Evolutionary conservation across 2,888 invertebrate species (phyloP), one percentile per base, ranked within the genome.

Genomic region (Drosophila borealis): DNA sequence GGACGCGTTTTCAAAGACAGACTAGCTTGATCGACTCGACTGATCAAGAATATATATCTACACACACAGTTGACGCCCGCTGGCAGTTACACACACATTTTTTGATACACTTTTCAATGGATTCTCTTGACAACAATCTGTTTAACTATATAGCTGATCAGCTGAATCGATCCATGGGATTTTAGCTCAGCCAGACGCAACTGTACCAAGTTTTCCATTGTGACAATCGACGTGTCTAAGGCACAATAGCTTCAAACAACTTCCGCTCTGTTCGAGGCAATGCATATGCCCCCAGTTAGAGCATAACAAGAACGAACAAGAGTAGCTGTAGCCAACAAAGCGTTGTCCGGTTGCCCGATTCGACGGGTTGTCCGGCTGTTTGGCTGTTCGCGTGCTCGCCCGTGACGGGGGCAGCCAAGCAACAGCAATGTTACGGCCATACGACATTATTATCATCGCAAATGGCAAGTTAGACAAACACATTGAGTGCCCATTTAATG

Each of bases 371-470:
- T 63, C 42, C 29, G 8, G n/a, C 17, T 11, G 56, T 49, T 25
- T 48, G 39, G 17, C 42, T 54, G 63, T 54, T 44, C 46, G 72
- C 34, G 19, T 67, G 74, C 53, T 44, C 54, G 64, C 19, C 53
- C 63, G 74, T 63, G 63, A 77, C 78, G 63, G 68, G 63, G 36
- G 56, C 69, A 68, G 71, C 74, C 67, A 56, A 48, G 75, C 54
- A 80, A 78, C 86, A 88, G 82, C 86, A 82, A 82, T 82, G 88
- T 83, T 80, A 83, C 82, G 88, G 86, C 86, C 82, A 81, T 88
- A 83, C 83, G 83, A 88, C 88, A 83, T 88, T 83, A 83, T 83
- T 83, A 83, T 83, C 83, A 83, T 83, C 83, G 87, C 88, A 83
- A 83, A 83, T 83, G 83, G 83, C 87, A 88, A 83, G 83, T 88